Evolutionary conservation across 30 jellyfish, hydroid and myxozoan genomes (phyloP).

Genomic region (Turritopsis dohrnii): DNA sequence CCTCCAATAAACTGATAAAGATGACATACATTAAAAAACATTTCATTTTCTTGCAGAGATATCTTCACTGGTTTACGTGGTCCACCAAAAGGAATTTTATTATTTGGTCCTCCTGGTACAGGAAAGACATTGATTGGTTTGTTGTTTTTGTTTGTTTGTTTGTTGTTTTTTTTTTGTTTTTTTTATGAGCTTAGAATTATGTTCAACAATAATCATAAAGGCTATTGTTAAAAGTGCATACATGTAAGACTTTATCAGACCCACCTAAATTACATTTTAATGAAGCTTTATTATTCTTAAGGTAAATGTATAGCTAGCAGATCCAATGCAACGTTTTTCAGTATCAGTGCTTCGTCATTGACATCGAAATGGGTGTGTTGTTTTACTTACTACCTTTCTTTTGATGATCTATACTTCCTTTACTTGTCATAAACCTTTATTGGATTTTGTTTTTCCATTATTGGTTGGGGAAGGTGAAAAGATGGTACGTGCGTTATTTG

Average conservation of each 20-base stretch:
- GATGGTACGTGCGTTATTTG: conserved; percentile 97
- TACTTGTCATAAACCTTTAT: no score
- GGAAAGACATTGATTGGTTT: conserved; percentile 97
- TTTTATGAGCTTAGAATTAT: no score
- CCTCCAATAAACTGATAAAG: no score
- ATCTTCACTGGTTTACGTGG: conserved; percentile 94
- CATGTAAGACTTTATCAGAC: no score
- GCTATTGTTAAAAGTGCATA: no score
- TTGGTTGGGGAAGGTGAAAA: conserved; percentile 99
- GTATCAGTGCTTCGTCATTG: conserved; percentile 96
- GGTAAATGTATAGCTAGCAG: conserved; percentile 99
- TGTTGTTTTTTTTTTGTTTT: not conserved
- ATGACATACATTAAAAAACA: not conserved
- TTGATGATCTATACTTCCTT: not conserved
- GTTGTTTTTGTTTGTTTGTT: not conserved
- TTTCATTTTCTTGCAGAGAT: conserved; percentile 45
- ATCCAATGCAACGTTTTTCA: conserved; percentile 94
- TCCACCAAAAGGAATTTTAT: conserved; percentile 94
- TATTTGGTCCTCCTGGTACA: conserved; percentile 99
- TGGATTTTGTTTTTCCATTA: not conserved
- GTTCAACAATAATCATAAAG: no score
- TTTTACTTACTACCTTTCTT: not conserved
- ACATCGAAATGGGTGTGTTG: conserved; percentile 96
- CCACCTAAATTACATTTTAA: no score
- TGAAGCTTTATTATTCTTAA: no score